These are phyloP conservation scores for Enteromius afrohamiltoni DNA, from an alignment of 2,797 vertebrate genomes.

Conservation along the genomic window DNA sequence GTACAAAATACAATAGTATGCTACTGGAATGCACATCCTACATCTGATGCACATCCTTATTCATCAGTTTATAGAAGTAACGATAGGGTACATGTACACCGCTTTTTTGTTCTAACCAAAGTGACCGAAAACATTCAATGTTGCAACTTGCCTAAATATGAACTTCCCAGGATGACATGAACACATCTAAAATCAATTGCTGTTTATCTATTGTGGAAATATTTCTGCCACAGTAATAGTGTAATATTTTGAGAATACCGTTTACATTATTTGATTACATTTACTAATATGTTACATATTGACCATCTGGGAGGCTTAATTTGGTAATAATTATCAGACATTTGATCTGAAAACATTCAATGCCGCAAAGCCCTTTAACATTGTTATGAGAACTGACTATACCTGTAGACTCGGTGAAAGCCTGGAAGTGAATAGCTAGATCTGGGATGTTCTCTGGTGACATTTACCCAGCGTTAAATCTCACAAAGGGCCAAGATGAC, in stretches of 20 bases:
- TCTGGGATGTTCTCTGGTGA: constrained; percentile 11
- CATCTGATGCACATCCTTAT: background rate
- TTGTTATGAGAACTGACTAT: constrained; percentile 13
- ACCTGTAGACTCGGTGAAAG: constrained; percentile 1
- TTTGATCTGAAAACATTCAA: background rate
- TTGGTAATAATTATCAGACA: background rate
- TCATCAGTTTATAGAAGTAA: background rate
- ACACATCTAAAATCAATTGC: background rate
- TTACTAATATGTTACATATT: background rate
- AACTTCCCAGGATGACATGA: background rate
- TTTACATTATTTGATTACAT: background rate
- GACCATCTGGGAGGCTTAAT: background rate
- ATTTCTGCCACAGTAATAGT: background rate
- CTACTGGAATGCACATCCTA: background rate
- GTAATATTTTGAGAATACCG: background rate
- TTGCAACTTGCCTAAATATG: background rate
- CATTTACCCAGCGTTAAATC: constrained; percentile 43
- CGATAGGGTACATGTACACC: background rate
- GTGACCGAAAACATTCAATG: background rate
- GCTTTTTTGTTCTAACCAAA: background rate
- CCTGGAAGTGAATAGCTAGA: constrained; percentile 4
- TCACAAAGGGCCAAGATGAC: constrained; percentile 26
- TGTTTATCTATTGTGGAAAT: background rate
- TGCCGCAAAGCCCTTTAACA: background rate
- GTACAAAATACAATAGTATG: background rate